Evolutionary conservation across 2,888 invertebrate genomes (phyloP).

Genomic region (Spisula subtruncata): DNA sequence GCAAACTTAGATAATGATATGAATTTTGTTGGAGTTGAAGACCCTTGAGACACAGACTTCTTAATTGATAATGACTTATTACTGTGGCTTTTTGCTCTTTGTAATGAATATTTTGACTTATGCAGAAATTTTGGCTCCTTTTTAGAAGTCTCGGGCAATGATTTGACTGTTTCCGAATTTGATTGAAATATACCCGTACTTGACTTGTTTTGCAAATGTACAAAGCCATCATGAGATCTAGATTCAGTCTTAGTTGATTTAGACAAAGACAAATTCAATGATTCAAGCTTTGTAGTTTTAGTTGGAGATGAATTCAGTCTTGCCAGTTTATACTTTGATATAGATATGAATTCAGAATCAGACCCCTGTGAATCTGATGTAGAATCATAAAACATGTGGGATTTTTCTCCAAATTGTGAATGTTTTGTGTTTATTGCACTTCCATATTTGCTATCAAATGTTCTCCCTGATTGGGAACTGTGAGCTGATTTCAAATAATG

Average conservation of each 20-base stretch:
- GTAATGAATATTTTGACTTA: slow-evolving; percentile 55
- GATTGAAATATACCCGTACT: not conserved
- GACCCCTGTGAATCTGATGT: not conserved
- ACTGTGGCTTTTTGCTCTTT: slow-evolving; percentile 12
- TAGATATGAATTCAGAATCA: not conserved
- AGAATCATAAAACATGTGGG: not conserved
- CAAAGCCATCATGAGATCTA: not conserved
- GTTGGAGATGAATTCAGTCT: slow-evolving; percentile 1
- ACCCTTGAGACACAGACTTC: not conserved
- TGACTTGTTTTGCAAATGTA: not conserved
- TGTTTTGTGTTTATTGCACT: not conserved
- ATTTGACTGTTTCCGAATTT: not conserved
- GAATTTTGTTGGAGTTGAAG: slow-evolving; percentile 41
- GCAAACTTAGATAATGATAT: slow-evolving; percentile 56
- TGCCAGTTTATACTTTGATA: slow-evolving; percentile 26
- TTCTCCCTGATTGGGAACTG: not conserved
- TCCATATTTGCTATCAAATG: not conserved
- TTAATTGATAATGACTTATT: not conserved
- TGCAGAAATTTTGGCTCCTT: slow-evolving; percentile 13
- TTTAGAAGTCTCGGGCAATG: not conserved
- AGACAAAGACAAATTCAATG: not conserved
- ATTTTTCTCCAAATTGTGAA: not conserved
- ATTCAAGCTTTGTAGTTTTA: not conserved
- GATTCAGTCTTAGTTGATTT: not conserved
- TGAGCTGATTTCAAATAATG: not conserved